Conservation (phyloP, 1,140 invertebrate species). For the Sarcophaga bullata region DNA sequence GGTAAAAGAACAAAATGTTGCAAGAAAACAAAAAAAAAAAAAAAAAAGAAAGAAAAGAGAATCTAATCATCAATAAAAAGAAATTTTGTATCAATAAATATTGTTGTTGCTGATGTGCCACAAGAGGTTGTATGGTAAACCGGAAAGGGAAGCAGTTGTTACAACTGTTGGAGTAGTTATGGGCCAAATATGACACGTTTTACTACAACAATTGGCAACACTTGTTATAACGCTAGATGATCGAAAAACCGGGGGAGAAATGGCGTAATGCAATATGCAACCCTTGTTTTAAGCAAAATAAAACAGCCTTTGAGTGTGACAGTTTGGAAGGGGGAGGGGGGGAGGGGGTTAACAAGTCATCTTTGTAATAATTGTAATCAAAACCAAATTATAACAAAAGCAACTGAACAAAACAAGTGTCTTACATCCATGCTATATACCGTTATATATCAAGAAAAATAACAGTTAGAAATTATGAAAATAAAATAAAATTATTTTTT, state of each 20-base stretch:
- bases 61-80: slow-evolving; percentile 57
- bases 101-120: neutral
- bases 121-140: neutral
- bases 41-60: slow-evolving; percentile 52
- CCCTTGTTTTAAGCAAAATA: neutral
- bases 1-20: slow-evolving; percentile 23
- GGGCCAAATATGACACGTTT: neutral
- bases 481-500: slow-evolving; percentile 14
- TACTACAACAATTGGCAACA: slow-evolving; percentile 61
- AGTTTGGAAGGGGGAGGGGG: neutral
- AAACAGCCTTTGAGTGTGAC: no score
- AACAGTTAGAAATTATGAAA: neutral
- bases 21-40: no score
- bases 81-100: slow-evolving; percentile 35
- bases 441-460: no score
- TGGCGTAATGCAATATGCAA: neutral
- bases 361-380: slow-evolving; percentile 61
- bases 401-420: neutral
- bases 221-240: slow-evolving; percentile 47
- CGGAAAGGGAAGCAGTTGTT: neutral
- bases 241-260: neutral
- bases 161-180: neutral
- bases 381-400: slow-evolving; percentile 64
- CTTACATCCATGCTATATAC: neutral
- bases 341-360: neutral